phyloP scores from a whole-genome alignment of 2,888 invertebrate species.

The Agrochola litura region DNA sequence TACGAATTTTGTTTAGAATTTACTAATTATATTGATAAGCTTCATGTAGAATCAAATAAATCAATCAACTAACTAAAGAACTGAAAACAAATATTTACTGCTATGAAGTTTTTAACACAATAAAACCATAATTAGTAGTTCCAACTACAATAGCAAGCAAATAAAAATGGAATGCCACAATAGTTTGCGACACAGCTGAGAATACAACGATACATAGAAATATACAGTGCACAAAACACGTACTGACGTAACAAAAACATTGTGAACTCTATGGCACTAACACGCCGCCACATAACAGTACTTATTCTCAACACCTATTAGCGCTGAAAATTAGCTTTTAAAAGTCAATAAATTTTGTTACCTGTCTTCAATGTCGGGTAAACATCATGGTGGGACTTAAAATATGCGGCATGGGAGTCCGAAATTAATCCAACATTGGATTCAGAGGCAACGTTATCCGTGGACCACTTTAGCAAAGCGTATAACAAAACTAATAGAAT shows the following conservation, averaged over 20 bases:
- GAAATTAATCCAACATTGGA: constrained; percentile 67
- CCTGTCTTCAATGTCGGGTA: constrained; percentile 85
- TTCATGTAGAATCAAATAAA: constrained; percentile 7
- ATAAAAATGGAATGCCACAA: constrained; percentile 49
- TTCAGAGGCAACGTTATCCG: constrained; percentile 79
- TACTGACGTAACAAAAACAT: constrained; percentile 73
- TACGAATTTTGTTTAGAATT: constrained; percentile 20
- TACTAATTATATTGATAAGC: not conserved
- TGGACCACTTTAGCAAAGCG: constrained; percentile 91
- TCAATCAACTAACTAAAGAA: not conserved
- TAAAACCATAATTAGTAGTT: constrained; percentile 19
- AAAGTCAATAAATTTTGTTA: constrained; percentile 66
- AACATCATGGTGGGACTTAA: constrained; percentile 82
- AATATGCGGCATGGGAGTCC: constrained; percentile 73
- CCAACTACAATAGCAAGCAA: constrained; percentile 46
- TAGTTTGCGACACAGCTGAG: constrained; percentile 57
- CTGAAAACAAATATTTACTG: not conserved
- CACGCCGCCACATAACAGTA: constrained; percentile 76
- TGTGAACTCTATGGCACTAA: constrained; percentile 58
- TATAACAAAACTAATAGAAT: constrained; percentile 91
- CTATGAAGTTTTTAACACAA: not conserved
- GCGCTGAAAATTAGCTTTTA: constrained; percentile 26
- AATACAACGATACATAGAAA: constrained; percentile 51
- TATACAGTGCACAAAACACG: constrained; percentile 61
- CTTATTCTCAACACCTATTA: constrained; percentile 45